Evolutionary conservation across 2,797 vertebrate genomes (phyloP).

Genomic region (Valencia hispanica): DNA sequence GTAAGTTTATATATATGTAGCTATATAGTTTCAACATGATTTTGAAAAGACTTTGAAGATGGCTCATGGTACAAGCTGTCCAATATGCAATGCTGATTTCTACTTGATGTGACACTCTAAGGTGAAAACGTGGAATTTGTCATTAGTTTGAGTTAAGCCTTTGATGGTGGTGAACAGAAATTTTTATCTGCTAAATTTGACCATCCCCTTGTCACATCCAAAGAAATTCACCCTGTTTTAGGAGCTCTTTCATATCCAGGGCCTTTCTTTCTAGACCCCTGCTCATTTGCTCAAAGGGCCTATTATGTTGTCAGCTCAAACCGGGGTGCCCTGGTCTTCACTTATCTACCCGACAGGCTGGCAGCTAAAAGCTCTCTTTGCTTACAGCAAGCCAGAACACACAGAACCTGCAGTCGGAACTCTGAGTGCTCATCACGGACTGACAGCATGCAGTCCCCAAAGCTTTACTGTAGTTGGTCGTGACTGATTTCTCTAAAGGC

Average conservation of each 20-base stretch:
- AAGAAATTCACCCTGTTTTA: slow-evolving; percentile 8
- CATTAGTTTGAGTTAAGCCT: neutral
- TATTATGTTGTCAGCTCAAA: slow-evolving; percentile 46
- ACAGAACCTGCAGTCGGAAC: slow-evolving; percentile 61
- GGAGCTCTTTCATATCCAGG: slow-evolving; percentile 17
- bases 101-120: neutral
- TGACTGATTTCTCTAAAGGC: slow-evolving; percentile 75
- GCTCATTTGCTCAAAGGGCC: slow-evolving; percentile 8
- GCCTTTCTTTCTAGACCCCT: slow-evolving; percentile 28
- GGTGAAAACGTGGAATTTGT: neutral
- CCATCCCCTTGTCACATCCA: neutral
- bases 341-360: slow-evolving; percentile 49
- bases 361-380: slow-evolving; percentile 72
- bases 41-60: neutral
- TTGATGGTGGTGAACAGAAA: neutral
- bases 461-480: slow-evolving; percentile 67
- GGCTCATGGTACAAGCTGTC: neutral
- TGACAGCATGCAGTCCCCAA: slow-evolving; percentile 73
- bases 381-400: slow-evolving; percentile 63
- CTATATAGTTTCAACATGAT: neutral
- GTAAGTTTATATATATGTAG: neutral
- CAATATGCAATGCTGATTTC: neutral
- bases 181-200: neutral
- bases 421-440: slow-evolving; percentile 65
- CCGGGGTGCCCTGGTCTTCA: slow-evolving; percentile 46